Evolutionary conservation across 2,113 vertebrate species (phyloP).

Genomic region (Podarcis cretensis): DNA sequence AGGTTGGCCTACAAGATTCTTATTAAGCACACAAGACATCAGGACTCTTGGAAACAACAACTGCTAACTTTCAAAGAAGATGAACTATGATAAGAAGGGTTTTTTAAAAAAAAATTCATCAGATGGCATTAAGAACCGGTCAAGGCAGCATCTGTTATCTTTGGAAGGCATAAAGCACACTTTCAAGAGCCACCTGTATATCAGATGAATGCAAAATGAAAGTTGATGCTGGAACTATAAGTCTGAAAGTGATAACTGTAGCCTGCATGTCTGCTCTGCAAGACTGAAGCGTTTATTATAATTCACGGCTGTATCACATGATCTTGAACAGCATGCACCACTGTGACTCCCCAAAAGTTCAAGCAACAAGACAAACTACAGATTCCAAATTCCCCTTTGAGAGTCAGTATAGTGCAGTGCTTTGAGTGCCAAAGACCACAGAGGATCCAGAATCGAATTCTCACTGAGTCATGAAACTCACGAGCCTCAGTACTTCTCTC

Average conservation of each 20-base stretch:
- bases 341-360: background rate
- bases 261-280: no score
- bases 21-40: background rate
- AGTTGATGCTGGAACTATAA: background rate
- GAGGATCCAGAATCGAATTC: background rate
- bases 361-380: background rate
- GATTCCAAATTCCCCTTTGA: background rate
- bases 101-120: no score
- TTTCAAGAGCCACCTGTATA: background rate
- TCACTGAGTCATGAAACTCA: background rate
- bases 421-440: background rate
- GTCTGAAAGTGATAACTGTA: no score
- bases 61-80: background rate
- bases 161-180: background rate
- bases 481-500: no score
- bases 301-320: background rate
- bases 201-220: background rate
- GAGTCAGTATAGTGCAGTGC: background rate
- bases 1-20: background rate
- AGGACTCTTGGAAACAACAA: background rate
- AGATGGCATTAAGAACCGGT: background rate
- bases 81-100: fast-evolving
- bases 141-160: background rate
- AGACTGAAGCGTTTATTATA: background rate
- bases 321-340: background rate